Evolutionary conservation across 2,113 vertebrate species (phyloP).

Genomic region (Mus musculus): DNA sequence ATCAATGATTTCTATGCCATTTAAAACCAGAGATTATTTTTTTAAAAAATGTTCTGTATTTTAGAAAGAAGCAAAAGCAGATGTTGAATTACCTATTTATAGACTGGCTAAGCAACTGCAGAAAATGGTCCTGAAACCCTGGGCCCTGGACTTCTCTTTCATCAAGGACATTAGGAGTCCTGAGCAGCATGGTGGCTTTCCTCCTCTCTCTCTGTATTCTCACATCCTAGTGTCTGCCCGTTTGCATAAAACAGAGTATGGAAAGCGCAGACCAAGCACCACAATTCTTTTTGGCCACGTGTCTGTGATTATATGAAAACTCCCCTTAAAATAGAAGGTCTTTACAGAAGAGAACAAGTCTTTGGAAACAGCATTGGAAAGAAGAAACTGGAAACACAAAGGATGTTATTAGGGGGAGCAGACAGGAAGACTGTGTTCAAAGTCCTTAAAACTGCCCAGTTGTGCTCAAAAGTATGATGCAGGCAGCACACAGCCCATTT

Average conservation of each 20-base stretch:
- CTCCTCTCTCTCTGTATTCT: fast-evolving
- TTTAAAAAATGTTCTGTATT: neutral
- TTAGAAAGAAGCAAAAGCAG: neutral
- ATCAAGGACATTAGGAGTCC: neutral
- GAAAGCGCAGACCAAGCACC: fast-evolving
- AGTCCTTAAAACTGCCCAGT: neutral
- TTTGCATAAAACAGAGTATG: neutral
- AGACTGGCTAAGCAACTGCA: neutral
- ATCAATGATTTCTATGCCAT: neutral
- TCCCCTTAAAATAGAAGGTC: neutral
- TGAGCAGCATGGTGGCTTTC: fast-evolving
- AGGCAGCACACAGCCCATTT: neutral
- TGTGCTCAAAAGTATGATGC: neutral
- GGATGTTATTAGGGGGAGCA: too few relatives aligned
- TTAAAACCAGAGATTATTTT: neutral
- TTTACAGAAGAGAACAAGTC: neutral
- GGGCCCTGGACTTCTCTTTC: neutral
- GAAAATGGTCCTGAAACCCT: neutral
- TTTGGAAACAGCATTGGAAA: neutral
- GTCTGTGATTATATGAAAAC: neutral
- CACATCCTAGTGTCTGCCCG: fast-evolving
- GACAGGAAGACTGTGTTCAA: neutral
- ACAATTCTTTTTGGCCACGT: neutral
- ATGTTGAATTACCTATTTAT: neutral
- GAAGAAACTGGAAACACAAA: neutral